Evolutionary conservation across 2,797 vertebrate species (phyloP).

Genomic region (Prionace glauca): DNA sequence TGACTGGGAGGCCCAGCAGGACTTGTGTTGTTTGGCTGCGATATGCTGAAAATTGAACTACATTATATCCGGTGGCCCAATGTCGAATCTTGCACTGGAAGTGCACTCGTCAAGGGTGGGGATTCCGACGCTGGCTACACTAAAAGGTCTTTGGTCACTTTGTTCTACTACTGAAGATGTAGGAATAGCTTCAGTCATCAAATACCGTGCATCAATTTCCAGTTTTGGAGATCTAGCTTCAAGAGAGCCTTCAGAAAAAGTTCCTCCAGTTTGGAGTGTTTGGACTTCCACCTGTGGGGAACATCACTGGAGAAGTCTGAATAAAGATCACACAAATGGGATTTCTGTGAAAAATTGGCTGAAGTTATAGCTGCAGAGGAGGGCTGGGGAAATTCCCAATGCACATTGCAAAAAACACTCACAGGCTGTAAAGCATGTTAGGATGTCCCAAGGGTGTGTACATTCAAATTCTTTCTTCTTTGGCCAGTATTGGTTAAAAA

Average conservation of each 20-base stretch:
- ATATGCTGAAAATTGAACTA: neutral
- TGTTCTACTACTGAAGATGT: neutral
- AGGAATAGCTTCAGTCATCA: neutral
- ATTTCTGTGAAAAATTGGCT: neutral
- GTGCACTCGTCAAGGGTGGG: neutral
- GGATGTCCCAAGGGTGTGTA: neutral
- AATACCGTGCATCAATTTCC: neutral
- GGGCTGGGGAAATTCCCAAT: neutral
- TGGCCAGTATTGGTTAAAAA: neutral
- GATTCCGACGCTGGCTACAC: neutral
- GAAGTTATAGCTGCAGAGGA: neutral
- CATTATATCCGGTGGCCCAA: neutral
- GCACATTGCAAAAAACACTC: neutral
- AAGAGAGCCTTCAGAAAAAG: neutral
- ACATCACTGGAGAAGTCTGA: neutral
- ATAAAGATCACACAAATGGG: neutral
- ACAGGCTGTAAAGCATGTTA: neutral
- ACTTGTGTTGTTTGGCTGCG: neutral
- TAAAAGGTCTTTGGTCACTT: neutral
- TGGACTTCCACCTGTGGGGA: neutral
- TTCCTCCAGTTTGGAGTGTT: neutral
- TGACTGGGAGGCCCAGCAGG: neutral
- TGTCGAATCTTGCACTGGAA: neutral
- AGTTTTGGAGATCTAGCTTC: neutral
- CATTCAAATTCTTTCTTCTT: neutral